Percentiles rank a stretch among this genome's conserved stretches.
Evolutionary conservation across 2,797 vertebrate genomes (phyloP).

Genomic region (Stomatorhinus walkeri): DNA sequence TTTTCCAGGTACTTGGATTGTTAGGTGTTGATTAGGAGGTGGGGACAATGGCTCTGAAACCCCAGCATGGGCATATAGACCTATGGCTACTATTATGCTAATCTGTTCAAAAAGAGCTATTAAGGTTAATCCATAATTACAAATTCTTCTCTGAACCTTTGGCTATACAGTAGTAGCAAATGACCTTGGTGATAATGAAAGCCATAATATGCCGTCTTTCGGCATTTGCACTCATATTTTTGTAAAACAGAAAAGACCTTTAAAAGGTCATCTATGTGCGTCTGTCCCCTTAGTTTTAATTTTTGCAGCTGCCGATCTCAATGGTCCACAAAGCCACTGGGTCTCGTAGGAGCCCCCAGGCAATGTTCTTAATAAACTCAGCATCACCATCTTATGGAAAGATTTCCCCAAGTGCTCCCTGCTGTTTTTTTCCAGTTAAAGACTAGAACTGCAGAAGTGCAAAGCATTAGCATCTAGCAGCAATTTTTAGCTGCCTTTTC

Average conservation of each 20-base stretch:
- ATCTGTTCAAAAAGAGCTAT: background rate
- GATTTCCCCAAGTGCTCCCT: background rate
- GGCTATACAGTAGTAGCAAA: background rate
- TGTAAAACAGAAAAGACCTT: background rate
- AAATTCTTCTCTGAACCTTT: background rate
- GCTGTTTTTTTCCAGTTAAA: background rate
- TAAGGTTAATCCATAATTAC: background rate
- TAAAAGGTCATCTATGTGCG: background rate
- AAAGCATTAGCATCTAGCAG: background rate
- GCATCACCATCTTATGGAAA: background rate
- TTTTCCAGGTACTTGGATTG: background rate
- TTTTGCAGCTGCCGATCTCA: background rate
- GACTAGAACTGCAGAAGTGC: background rate
- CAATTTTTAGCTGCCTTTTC: background rate
- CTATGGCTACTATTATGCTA: background rate
- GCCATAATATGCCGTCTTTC: background rate
- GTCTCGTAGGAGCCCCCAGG: background rate
- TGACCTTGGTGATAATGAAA: background rate
- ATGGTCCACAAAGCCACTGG: background rate
- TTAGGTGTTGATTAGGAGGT: background rate
- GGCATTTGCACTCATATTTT: background rate
- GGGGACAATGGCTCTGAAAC: background rate
- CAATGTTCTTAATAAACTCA: background rate
- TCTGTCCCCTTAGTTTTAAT: background rate
- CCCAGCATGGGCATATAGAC: background rate